Evolutionary conservation across 1,140 invertebrate species (phyloP).

Genomic region (Drosophila serrata): DNA sequence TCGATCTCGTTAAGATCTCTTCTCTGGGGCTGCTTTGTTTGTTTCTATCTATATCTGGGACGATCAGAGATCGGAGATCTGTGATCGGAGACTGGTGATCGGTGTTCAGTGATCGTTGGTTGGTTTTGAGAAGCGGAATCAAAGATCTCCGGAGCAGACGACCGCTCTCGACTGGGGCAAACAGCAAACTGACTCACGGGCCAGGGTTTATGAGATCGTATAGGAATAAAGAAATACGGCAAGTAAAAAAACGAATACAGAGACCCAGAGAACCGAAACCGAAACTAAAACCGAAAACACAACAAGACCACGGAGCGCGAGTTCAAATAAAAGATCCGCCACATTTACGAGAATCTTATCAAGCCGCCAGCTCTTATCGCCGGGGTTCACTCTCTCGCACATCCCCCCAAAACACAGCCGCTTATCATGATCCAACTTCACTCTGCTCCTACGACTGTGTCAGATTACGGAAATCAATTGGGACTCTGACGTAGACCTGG

Average conservation of each 20-base stretch:
- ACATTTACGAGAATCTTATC: constrained; percentile 64
- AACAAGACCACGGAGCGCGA: constrained; percentile 39
- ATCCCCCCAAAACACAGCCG: constrained; percentile 4
- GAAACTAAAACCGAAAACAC: constrained; percentile 23
- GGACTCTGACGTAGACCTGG: constrained; percentile 39
- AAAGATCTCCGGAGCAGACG: constrained; percentile 43
- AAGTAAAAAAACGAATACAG: constrained; percentile 42
- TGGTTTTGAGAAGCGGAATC: constrained; percentile 12
- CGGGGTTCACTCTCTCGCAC: constrained; percentile 13
- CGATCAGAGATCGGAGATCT: constrained; percentile 10
- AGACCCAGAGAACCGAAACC: constrained; percentile 26
- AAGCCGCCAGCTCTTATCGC: constrained; percentile 53
- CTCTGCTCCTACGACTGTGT: constrained; percentile 2
- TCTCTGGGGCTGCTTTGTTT: constrained; percentile 18
- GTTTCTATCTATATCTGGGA: constrained; percentile 28
- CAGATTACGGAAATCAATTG: constrained; percentile 59
- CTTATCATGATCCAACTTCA: constrained; percentile 48
- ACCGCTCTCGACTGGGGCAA: constrained; percentile 61
- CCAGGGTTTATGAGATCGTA: constrained; percentile 56
- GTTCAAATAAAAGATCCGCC: constrained; percentile 38
- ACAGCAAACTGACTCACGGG: constrained; percentile 72
- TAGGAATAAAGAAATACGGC: constrained; percentile 48
- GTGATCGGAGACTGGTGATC: constrained; percentile 9
- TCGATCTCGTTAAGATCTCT: constrained; percentile 33
- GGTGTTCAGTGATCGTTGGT: constrained; percentile 18